Evolutionary conservation across 2,888 invertebrate genomes (phyloP).

Genomic region (Oligia fasciuncula): DNA sequence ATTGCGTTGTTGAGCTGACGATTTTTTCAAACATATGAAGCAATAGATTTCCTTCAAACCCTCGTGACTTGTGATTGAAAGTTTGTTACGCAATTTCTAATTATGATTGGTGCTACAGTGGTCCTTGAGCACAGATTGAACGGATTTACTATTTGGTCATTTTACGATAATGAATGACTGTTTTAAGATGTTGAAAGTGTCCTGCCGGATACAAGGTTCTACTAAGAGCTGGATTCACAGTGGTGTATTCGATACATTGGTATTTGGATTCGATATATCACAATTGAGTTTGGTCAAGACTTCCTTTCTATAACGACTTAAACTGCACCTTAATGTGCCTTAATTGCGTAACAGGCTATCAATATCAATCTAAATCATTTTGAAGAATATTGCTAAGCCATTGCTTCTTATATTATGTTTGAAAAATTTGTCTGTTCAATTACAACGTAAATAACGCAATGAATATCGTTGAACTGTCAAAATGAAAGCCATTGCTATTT

Average conservation of each 20-base stretch:
- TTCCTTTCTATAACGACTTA: background rate
- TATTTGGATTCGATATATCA: too few species aligned
- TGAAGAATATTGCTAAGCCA: too few species aligned
- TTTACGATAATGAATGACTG: background rate
- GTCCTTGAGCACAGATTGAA: background rate
- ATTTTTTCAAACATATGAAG: background rate
- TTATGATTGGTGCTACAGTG: background rate
- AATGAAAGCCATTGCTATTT: too few species aligned
- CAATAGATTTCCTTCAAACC: background rate
- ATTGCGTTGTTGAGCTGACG: background rate
- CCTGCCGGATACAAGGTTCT: background rate
- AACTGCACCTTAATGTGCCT: background rate
- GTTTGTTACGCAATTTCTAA: background rate
- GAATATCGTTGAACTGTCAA: too few species aligned
- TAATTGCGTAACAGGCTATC: too few species aligned
- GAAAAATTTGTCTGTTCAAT: too few species aligned
- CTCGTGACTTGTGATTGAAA: background rate
- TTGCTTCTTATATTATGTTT: too few species aligned
- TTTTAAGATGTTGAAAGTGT: background rate
- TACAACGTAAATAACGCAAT: too few species aligned
- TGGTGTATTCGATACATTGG: background rate
- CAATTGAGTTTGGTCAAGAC: background rate
- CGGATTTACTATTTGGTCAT: too few species aligned
- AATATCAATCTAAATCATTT: too few species aligned
- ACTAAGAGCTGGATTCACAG: background rate